Conservation (phyloP, 1,140 invertebrate species). For the Drosophila leontia region DNA sequence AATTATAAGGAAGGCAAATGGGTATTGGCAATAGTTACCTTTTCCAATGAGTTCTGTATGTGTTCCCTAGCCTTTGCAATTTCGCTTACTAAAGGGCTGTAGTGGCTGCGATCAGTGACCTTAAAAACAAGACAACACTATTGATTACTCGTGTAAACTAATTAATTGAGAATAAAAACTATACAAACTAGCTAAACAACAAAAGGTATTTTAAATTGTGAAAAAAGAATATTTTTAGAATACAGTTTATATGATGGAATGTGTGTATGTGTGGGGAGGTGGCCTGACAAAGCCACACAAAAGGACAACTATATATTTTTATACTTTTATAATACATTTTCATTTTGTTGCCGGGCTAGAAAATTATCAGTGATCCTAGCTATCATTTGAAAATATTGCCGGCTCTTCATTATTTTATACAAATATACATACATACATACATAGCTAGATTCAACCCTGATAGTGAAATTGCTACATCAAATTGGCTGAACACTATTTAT, state of each 20-base stretch:
- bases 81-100: conserved; percentile 87
- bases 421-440: background rate
- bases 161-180: conserved; percentile 1
- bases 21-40: conserved; percentile 85
- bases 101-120: conserved; percentile 56
- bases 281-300: too few species aligned
- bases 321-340: background rate
- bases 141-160: conserved; percentile 21
- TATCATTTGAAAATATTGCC: background rate
- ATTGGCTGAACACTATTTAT: conserved; percentile 6
- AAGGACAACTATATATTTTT: background rate
- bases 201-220: background rate
- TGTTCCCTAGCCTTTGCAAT: conserved; percentile 89
- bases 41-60: conserved; percentile 88
- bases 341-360: conserved; percentile 8
- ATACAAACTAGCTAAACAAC: background rate
- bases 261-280: too few species aligned
- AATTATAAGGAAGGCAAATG: background rate
- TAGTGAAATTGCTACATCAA: background rate
- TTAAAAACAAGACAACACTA: conserved; percentile 58
- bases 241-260: background rate
- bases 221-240: background rate
- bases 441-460: background rate
- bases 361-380: background rate
- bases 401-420: background rate